A percentile compares a stretch with the other conserved stretches of the same genome.
Evolutionary conservation across 2,797 vertebrate genomes (phyloP).

Genomic region (Poecilia gillii): DNA sequence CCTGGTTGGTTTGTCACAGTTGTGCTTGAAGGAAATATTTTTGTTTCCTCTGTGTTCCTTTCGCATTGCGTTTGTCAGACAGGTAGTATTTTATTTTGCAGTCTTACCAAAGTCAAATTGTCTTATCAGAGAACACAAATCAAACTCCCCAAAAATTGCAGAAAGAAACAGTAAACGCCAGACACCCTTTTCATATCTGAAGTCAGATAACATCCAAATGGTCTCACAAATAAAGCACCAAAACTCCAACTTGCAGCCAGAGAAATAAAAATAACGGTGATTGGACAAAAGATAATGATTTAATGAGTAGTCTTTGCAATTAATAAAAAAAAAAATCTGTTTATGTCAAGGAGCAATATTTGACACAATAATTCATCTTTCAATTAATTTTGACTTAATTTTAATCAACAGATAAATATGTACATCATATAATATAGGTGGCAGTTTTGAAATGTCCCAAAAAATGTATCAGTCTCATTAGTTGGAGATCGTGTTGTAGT

Average conservation of each 20-base stretch:
- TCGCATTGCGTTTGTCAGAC: constrained; percentile 5
- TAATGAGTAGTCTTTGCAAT: not conserved
- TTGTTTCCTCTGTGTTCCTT: not conserved
- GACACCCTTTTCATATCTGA: not conserved
- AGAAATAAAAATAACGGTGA: not conserved
- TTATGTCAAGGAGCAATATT: not conserved
- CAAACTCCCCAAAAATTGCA: not conserved
- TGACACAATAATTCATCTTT: not conserved
- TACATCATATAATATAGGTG: too few species aligned
- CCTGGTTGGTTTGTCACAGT: constrained; percentile 47
- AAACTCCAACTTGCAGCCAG: not conserved
- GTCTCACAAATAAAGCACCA: not conserved
- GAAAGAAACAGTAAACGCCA: not conserved
- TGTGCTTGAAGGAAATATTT: constrained; percentile 12
- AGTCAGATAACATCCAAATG: not conserved
- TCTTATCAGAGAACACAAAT: not conserved
- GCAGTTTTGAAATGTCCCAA: not conserved
- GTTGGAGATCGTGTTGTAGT: not conserved
- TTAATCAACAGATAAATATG: not conserved
- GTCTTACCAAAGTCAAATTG: constrained; percentile 2
- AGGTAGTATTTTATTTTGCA: not conserved
- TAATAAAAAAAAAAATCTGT: not conserved
- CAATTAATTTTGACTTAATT: not conserved
- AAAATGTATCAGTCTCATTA: not conserved
- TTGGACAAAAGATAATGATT: not conserved